Base-by-base conservation (phyloP, 1,140 invertebrate genomes). In the Drosophila willistoni region DNA sequence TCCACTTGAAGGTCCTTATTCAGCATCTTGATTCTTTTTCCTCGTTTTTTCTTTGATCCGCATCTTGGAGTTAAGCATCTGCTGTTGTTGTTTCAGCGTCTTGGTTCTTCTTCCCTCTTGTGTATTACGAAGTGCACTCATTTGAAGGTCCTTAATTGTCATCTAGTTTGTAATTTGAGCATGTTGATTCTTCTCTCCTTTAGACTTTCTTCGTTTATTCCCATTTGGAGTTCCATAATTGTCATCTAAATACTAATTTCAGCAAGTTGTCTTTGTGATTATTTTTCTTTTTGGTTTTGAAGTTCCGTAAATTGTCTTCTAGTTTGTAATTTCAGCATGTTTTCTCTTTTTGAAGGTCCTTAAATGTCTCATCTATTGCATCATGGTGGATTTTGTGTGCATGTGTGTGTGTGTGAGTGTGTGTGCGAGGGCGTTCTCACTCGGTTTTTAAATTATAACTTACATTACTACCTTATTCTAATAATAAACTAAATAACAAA, bases 401-500 rank as follows among this genome's bases (percentile, higher is more conserved):
- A 14, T 4, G 9, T 51, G 44, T 10, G 1, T 51, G 17, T 51
- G 44, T 47, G 14, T 47, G 7, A n/a, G n/a, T 3, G 14, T 47
- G 14, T 19, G 44, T 19, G 44, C 17, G 44, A 9, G 44, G 10
- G 17, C 2, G 7, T 7, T 6, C 2, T 22, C 10, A 51, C 4
- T 51, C 12, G 17, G 2, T 9, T 19, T 51, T 19, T 9, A 51
- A 19, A 22, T 51, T 22, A 22, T 12, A 22, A 12, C 17, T 51
- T 51, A 51, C 3, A 12, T 51, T 1, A 51, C 44, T 51, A 51
- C 17, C 44, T 51, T 51, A 51, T 10, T 22, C 17, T 51, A 22
- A 51, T 51, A 51, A 22, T 51, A 22, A 51, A 51, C 44, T 51
- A 22, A 51, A 22, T 51, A 22, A 51, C 44, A 51, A 51, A 51